Conservation (phyloP, 2,797 vertebrate genomes). For the Argyrosomus regius region DNA sequence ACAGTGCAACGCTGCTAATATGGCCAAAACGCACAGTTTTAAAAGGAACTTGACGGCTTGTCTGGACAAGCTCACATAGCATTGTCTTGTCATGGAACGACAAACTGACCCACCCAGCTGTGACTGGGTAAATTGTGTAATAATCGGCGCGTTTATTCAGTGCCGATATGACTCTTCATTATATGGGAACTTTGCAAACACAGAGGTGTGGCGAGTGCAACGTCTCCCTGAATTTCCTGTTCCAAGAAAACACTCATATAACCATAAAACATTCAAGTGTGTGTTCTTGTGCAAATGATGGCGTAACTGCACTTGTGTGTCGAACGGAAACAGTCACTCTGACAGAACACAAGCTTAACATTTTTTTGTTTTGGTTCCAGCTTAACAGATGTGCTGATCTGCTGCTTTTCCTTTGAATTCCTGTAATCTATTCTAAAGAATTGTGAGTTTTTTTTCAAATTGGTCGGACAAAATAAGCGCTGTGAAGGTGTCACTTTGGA, state of each 20-base stretch:
- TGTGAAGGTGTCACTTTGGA: neutral
- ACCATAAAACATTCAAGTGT: neutral
- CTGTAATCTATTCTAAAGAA: too few species aligned
- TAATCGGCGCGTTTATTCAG: neutral
- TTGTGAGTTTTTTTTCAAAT: too few species aligned
- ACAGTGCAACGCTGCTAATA: neutral
- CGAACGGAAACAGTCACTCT: neutral
- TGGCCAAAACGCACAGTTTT: neutral
- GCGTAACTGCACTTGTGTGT: neutral
- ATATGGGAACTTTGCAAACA: neutral
- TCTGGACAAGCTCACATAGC: neutral
- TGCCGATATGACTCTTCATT: too few species aligned
- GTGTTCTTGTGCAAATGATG: neutral
- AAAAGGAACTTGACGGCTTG: neutral
- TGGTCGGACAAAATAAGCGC: neutral
- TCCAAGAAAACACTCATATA: conserved; percentile 1
- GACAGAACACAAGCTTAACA: neutral
- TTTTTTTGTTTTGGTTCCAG: too few species aligned
- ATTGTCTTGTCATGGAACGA: neutral
- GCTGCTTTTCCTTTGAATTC: too few species aligned
- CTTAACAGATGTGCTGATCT: too few species aligned
- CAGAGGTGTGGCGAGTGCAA: conserved; percentile 9
- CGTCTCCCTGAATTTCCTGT: conserved; percentile 44
- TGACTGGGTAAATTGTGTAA: neutral
- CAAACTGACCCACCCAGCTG: neutral